A percentile compares a stretch with the other conserved stretches of the same genome.
Evolutionary conservation across 2,113 vertebrate genomes (phyloP).

Genomic region (Elgaria multicarinata): DNA sequence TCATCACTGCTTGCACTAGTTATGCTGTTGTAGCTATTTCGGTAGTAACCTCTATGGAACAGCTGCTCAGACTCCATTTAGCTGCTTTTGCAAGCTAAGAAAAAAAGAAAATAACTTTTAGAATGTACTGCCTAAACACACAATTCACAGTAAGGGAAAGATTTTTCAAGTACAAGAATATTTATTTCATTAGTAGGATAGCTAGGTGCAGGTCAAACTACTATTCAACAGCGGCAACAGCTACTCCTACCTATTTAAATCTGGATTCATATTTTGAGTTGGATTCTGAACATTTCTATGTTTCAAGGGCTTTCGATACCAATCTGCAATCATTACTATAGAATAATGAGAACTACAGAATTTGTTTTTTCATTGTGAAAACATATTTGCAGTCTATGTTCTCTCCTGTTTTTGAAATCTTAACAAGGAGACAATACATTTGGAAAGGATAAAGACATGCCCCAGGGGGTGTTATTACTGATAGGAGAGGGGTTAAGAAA

Average conservation of each 20-base stretch:
- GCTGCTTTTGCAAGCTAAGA: slow-evolving; percentile 82
- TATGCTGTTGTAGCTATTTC: slow-evolving; percentile 99
- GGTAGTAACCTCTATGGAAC: slow-evolving; percentile 94
- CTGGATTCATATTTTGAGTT: background rate
- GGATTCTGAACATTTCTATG: background rate
- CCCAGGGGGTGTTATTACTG: background rate
- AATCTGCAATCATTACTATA: background rate
- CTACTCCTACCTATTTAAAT: background rate
- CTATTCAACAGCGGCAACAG: background rate
- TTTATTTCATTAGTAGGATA: background rate
- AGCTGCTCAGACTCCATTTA: slow-evolving; percentile 99
- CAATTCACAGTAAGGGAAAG: slow-evolving; percentile 21
- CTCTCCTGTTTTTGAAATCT: background rate
- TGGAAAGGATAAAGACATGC: background rate
- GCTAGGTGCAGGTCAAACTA: background rate
- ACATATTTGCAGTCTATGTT: background rate
- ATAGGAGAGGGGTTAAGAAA: background rate
- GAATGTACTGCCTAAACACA: slow-evolving; percentile 10
- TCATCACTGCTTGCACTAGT: slow-evolving; percentile 98
- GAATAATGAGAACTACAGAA: background rate
- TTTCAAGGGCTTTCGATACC: background rate
- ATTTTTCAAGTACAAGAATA: background rate
- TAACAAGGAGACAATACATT: background rate
- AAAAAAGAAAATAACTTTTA: slow-evolving; percentile 32
- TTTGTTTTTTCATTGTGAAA: background rate